Percentiles rank a stretch among this genome's conserved stretches.
Evolutionary conservation across 2,797 vertebrate genomes (phyloP).

Genomic region (Squalus acanthias): DNA sequence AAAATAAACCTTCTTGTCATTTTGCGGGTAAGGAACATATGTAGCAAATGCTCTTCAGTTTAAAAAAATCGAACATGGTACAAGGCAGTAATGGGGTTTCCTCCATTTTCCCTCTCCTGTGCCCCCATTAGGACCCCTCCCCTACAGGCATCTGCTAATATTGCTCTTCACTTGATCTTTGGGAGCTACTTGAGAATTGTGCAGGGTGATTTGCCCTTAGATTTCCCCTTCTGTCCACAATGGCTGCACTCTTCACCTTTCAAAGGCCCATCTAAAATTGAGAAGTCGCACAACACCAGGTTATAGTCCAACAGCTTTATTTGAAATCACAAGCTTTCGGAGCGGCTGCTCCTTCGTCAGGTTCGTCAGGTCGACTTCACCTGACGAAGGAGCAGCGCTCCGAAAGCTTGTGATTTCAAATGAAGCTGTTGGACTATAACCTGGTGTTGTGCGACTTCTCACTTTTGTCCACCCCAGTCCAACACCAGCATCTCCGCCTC

Average conservation of each 20-base stretch:
- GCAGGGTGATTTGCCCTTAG: not conserved
- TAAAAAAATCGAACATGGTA: not conserved
- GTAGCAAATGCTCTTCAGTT: not conserved
- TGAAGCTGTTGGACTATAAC: too few species aligned
- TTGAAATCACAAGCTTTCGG: too few species aligned
- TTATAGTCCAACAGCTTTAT: too few species aligned
- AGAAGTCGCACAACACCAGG: too few species aligned
- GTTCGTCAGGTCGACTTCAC: too few species aligned
- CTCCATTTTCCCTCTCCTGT: not conserved
- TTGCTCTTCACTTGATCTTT: not conserved
- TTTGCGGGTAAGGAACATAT: not conserved
- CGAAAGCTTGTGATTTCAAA: too few species aligned
- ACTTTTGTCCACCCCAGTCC: too few species aligned
- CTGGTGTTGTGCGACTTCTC: too few species aligned
- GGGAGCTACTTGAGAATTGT: not conserved
- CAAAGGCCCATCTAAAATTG: not conserved
- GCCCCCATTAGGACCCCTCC: not conserved
- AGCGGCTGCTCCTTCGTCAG: too few species aligned
- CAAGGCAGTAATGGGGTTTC: not conserved
- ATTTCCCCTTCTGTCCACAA: not conserved
- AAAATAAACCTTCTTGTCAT: not conserved
- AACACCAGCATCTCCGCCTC: too few species aligned
- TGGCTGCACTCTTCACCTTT: not conserved
- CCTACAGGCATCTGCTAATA: too few species aligned
- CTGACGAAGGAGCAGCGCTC: too few species aligned